A percentile compares a stretch with the other conserved stretches of the same genome.
phyloP scores from a whole-genome alignment of 2,113 vertebrate genomes.

The Salvelinus namaycush region DNA sequence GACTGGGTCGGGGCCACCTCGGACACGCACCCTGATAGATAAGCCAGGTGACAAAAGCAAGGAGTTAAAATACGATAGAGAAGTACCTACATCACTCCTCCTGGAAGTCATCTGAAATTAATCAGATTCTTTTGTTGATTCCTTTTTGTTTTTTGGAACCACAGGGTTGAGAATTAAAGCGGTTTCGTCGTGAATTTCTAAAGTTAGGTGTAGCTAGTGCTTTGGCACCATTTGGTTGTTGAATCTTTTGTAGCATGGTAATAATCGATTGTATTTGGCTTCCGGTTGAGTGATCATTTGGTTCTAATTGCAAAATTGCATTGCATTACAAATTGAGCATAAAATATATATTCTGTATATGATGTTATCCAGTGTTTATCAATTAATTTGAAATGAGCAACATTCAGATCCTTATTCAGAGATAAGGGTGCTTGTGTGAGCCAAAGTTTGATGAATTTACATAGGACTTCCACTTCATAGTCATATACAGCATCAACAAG shows the following conservation, averaged over 20 bases:
- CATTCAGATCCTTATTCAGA: background rate
- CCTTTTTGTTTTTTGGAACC: background rate
- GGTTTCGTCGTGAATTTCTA: no score
- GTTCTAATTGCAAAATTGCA: background rate
- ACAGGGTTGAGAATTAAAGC: no score
- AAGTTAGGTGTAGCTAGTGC: background rate
- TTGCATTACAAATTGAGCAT: background rate
- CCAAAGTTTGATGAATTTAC: background rate
- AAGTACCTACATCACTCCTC: slow-evolving; percentile 32
- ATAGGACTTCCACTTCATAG: background rate
- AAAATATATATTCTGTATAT: background rate
- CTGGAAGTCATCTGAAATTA: slow-evolving; percentile 21
- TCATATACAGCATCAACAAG: background rate
- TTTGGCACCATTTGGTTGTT: background rate
- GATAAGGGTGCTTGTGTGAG: background rate
- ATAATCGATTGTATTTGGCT: background rate
- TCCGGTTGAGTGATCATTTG: background rate
- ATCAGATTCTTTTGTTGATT: background rate
- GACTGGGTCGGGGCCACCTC: slow-evolving; percentile 80
- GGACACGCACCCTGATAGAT: slow-evolving; percentile 82
- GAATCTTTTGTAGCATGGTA: background rate
- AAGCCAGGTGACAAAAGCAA: slow-evolving; percentile 88
- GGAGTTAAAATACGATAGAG: slow-evolving; percentile 83
- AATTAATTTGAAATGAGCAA: background rate
- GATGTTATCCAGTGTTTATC: background rate